phyloP scores from a whole-genome alignment of 2,888 invertebrate species.

The Phasia obesa region DNA sequence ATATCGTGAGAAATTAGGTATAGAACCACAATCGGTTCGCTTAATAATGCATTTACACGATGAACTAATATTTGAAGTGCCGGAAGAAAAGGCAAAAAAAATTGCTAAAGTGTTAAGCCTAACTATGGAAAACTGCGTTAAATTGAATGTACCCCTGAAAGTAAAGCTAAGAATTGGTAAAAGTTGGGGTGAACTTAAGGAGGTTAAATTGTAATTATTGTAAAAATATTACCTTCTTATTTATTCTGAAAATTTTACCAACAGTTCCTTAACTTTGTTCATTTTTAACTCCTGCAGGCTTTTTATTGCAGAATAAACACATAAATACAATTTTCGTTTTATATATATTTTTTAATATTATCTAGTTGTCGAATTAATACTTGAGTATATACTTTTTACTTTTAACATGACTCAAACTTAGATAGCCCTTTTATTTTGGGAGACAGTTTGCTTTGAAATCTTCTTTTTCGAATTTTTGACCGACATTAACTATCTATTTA shows the following conservation, averaged over 20 bases:
- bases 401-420: too few relatives aligned
- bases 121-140: constrained; percentile 91
- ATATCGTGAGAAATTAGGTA: constrained; percentile 79
- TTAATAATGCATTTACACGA: constrained; percentile 97
- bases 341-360: too few relatives aligned
- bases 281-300: too few relatives aligned
- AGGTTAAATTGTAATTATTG: constrained; percentile 75
- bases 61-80: constrained; percentile 96
- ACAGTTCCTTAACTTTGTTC: neutral
- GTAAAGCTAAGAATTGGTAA: constrained; percentile 92
- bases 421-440: too few relatives aligned
- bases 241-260: neutral
- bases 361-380: too few relatives aligned
- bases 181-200: constrained; percentile 88
- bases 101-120: constrained; percentile 87
- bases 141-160: constrained; percentile 90
- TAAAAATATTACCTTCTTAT: neutral
- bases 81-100: constrained; percentile 83
- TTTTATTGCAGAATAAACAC: too few relatives aligned
- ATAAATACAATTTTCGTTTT: too few relatives aligned
- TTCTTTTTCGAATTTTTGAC: too few relatives aligned
- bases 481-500: too few relatives aligned
- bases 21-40: constrained; percentile 82
- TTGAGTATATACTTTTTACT: too few relatives aligned
- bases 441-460: too few relatives aligned